Evolutionary conservation across 2,797 vertebrate species (phyloP).

Genomic region (Platalea minor): DNA sequence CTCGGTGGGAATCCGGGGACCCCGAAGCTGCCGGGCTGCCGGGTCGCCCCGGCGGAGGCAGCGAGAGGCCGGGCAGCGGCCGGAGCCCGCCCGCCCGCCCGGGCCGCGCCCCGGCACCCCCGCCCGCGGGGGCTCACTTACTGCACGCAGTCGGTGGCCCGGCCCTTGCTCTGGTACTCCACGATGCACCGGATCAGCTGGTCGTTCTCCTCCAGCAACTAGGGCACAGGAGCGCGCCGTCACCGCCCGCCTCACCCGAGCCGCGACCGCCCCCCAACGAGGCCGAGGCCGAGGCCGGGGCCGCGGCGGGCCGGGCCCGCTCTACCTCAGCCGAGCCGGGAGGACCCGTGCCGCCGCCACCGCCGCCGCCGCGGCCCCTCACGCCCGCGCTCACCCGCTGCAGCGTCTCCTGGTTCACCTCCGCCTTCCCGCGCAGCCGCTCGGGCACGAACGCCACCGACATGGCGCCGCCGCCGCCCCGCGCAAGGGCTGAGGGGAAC

Average conservation of each 20-base stretch:
- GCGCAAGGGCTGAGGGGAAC: background rate
- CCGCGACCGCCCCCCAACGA: background rate
- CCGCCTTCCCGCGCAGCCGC: constrained; percentile 83
- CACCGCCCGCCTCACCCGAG: background rate
- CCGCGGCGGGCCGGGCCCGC: background rate
- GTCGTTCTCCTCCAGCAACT: constrained; percentile 96
- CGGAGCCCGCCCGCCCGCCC: background rate
- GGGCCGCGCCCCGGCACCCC: too few relatives aligned
- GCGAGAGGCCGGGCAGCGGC: too few relatives aligned
- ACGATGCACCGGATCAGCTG: constrained; percentile 91
- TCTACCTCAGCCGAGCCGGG: background rate
- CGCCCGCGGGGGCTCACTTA: constrained; percentile 71
- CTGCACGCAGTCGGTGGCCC: constrained; percentile 91
- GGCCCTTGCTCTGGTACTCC: constrained; percentile 94
- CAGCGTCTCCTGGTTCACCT: constrained; percentile 89
- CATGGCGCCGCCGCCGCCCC: background rate
- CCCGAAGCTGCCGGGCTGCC: rapidly evolving
- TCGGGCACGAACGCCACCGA: constrained; percentile 93
- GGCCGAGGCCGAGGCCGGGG: background rate
- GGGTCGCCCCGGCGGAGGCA: background rate
- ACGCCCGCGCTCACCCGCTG: constrained; percentile 80
- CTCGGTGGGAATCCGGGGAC: rapidly evolving
- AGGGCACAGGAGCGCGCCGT: background rate
- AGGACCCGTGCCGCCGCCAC: rapidly evolving
- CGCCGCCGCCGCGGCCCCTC: too few relatives aligned